phyloP scores from a whole-genome alignment of 2,888 invertebrate species.

The Pollenia griseotomentosa region DNA sequence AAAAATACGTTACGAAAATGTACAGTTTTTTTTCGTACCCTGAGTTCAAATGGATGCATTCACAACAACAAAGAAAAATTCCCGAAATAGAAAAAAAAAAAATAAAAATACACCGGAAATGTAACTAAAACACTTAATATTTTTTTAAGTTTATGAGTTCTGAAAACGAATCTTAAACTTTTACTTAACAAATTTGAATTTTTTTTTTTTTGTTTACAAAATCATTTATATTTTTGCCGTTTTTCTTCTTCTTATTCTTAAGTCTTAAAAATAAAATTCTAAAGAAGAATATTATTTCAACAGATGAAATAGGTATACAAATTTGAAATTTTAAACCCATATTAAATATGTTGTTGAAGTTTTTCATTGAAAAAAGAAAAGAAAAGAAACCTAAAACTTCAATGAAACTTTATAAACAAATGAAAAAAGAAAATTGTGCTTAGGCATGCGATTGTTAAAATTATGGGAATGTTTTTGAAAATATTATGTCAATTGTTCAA shows the following conservation, averaged over 20 bases:
- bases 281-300: background rate
- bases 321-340: conserved; percentile 23
- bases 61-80: conserved; percentile 41
- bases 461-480: background rate
- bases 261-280: conserved; percentile 29
- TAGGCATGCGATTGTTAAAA: conserved; percentile 8
- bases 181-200: background rate
- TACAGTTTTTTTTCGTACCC: too few species aligned
- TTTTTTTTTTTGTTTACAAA: background rate
- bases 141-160: background rate
- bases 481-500: background rate
- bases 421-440: too few species aligned
- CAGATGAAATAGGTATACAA: background rate
- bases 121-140: conserved; percentile 33
- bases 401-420: conserved; percentile 28
- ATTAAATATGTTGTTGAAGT: conserved; percentile 5
- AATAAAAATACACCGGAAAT: conserved; percentile 33
- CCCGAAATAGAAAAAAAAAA: conserved; percentile 4
- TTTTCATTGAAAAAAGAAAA: background rate
- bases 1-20: too few species aligned
- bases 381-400: background rate
- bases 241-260: background rate
- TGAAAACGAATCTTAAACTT: background rate
- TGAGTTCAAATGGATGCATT: conserved; percentile 23
- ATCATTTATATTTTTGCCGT: background rate